phyloP scores from a whole-genome alignment of 2,888 invertebrate genomes.

The Nipponacmea schrenckii region DNA sequence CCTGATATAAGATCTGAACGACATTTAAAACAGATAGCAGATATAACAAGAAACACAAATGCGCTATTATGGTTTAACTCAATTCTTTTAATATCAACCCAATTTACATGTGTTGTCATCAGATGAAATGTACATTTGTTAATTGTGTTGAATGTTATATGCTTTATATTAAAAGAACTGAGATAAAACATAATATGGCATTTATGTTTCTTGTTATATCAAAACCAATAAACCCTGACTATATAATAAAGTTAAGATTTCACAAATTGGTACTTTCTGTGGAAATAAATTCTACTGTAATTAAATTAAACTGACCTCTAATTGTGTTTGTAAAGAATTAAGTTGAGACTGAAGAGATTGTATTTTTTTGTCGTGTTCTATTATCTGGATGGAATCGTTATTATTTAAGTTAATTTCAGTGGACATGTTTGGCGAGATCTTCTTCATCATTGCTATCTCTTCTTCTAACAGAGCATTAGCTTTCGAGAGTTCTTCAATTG shows the following conservation, averaged over 20 bases:
- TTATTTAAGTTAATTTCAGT: neutral
- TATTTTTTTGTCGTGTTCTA: slow-evolving; percentile 45
- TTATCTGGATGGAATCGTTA: slow-evolving; percentile 10
- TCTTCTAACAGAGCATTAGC: slow-evolving; percentile 49
- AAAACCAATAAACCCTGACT: too few relatives aligned
- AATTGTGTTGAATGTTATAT: too few relatives aligned
- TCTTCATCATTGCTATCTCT: slow-evolving; percentile 28
- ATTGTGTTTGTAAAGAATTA: slow-evolving; percentile 46
- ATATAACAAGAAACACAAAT: neutral
- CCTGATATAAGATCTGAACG: too few relatives aligned
- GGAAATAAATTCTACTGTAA: neutral
- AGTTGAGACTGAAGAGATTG: slow-evolving; percentile 51
- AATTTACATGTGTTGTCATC: too few relatives aligned
- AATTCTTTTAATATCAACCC: too few relatives aligned
- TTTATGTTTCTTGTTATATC: too few relatives aligned
- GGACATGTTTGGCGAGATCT: neutral
- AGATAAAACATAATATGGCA: too few relatives aligned
- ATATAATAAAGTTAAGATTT: too few relatives aligned
- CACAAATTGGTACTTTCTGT: neutral
- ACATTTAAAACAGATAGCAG: too few relatives aligned
- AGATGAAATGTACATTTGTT: too few relatives aligned
- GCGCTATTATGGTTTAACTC: too few relatives aligned
- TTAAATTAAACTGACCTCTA: slow-evolving; percentile 46
- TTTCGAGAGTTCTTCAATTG: slow-evolving; percentile 46
- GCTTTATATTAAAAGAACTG: too few relatives aligned